phyloP scores from a whole-genome alignment of 2,797 vertebrate species.

The Notoglanidium macrostoma region DNA sequence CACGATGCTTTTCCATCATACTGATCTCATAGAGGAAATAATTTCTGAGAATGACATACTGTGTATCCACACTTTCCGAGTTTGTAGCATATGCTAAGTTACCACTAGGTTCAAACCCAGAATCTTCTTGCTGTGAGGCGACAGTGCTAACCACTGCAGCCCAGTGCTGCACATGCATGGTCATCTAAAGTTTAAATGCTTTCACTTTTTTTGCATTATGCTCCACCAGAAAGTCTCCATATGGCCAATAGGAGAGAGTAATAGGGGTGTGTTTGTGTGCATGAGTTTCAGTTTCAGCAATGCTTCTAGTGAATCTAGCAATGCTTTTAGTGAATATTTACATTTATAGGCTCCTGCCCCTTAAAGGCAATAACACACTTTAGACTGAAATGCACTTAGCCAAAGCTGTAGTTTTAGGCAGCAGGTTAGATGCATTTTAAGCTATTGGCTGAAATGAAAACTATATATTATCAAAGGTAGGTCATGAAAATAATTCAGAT shows the following conservation, averaged over 20 bases:
- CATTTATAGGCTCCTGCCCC: neutral
- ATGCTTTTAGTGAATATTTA: neutral
- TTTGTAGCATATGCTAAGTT: neutral
- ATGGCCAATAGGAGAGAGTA: neutral
- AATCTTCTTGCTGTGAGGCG: too few species aligned
- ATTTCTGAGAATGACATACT: neutral
- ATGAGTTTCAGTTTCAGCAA: neutral
- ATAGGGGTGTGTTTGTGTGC: neutral
- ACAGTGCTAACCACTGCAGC: too few species aligned
- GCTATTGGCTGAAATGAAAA: neutral
- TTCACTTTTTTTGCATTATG: neutral
- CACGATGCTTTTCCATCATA: neutral
- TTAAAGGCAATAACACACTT: neutral
- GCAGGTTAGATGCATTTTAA: neutral
- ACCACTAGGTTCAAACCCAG: neutral
- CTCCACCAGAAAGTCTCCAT: neutral
- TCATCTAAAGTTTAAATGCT: too few species aligned
- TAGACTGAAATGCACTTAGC: neutral
- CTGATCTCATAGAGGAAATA: conserved; percentile 5
- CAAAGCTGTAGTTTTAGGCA: neutral
- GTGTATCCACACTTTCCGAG: neutral
- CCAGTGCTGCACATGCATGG: neutral
- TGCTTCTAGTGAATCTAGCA: neutral
- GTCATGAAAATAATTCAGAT: neutral
- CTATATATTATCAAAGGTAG: too few species aligned